Conservation (phyloP, 1,140 invertebrate genomes). For the Adelges cooleyi region DNA sequence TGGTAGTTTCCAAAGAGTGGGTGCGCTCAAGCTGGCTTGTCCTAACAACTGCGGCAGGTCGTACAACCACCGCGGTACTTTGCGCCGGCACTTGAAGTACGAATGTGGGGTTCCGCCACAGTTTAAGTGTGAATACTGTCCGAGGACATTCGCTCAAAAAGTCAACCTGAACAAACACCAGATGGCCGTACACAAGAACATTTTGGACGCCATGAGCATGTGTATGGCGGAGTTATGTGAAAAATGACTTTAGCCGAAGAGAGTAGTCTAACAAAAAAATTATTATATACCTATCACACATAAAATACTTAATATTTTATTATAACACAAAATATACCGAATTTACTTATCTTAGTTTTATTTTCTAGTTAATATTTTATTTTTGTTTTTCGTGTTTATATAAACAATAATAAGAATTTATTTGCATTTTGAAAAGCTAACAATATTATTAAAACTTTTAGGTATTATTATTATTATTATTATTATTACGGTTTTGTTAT, state of each 20-base stretch:
- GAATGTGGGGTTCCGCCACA: constrained; percentile 32
- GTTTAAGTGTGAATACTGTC: constrained; percentile 31
- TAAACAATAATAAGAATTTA: too few species aligned
- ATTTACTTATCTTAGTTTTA: too few species aligned
- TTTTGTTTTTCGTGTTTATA: too few species aligned
- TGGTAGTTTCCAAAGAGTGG: neutral
- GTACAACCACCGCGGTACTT: constrained; percentile 32
- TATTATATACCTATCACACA: too few species aligned
- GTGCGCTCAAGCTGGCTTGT: constrained; percentile 24
- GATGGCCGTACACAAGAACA: constrained; percentile 17
- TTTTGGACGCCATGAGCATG: constrained; percentile 15
- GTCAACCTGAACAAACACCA: constrained; percentile 38
- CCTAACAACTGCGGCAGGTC: constrained; percentile 32
- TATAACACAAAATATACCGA: too few species aligned
- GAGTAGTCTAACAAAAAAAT: too few species aligned
- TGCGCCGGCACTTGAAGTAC: constrained; percentile 31
- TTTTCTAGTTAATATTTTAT: too few species aligned
- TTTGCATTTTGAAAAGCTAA: too few species aligned
- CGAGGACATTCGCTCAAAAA: constrained; percentile 36
- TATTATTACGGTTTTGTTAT: too few species aligned
- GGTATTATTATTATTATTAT: too few species aligned
- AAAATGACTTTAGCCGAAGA: neutral
- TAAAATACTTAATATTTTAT: too few species aligned
- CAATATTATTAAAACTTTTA: too few species aligned
- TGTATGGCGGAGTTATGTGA: constrained; percentile 1